Conservation (phyloP, 2,113 vertebrate genomes). For the Aegithalos caudatus region DNA sequence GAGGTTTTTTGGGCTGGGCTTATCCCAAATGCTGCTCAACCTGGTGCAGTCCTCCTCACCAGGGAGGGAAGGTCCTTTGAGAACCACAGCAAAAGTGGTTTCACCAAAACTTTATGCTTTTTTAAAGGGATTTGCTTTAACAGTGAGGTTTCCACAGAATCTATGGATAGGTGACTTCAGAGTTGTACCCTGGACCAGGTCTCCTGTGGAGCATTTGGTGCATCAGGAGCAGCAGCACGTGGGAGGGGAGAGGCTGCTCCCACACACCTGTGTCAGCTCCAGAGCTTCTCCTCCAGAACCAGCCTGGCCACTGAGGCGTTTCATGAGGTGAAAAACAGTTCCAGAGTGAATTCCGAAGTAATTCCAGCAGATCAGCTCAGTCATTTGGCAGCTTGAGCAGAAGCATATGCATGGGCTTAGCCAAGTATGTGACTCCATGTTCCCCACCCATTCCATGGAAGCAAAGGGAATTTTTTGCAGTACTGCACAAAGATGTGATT, state of each 20-base stretch:
- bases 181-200: neutral
- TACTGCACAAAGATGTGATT: conserved; percentile 71
- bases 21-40: neutral
- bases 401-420: conserved; percentile 2
- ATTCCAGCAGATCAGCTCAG: conserved; percentile 29
- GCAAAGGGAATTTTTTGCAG: conserved; percentile 36
- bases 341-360: conserved; percentile 56
- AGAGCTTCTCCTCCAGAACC: neutral
- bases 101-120: neutral
- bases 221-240: neutral
- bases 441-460: conserved; percentile 51
- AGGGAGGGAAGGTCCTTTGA: fast-evolving
- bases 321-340: conserved; percentile 68
- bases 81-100: neutral
- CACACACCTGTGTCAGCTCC: neutral
- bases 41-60: neutral
- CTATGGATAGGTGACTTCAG: neutral
- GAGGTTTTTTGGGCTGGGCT: neutral
- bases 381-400: conserved; percentile 9
- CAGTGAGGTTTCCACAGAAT: neutral
- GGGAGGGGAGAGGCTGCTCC: neutral
- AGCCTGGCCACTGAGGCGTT: conserved; percentile 13
- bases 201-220: neutral
- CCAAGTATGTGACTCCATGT: conserved; percentile 50
- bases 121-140: neutral